Percentiles rank a stretch among this genome's conserved stretches.
phyloP scores from a whole-genome alignment of 2,113 vertebrate genomes.

The Lota lota region DNA sequence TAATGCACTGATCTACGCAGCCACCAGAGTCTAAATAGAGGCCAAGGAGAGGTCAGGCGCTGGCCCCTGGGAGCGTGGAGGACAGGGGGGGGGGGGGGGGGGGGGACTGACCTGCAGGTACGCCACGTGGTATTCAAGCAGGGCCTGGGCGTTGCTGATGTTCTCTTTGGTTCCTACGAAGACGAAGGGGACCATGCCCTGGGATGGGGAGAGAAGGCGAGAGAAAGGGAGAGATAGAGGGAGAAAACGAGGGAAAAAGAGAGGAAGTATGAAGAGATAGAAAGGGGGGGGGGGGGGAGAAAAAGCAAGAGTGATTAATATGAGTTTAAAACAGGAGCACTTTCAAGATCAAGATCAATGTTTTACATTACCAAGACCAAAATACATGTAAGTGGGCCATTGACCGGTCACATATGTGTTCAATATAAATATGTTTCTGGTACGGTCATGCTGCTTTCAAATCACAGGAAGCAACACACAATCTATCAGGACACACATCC shows the following conservation, averaged over 20 bases:
- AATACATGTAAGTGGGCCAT: no score
- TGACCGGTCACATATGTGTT: no score
- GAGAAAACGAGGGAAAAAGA: not conserved
- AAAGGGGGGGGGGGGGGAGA: not conserved
- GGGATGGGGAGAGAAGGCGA: constrained; percentile 16
- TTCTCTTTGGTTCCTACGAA: constrained; percentile 93
- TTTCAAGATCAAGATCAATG: no score
- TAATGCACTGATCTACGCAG: no score
- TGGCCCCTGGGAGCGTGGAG: not conserved
- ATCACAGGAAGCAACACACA: no score
- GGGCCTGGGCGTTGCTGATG: constrained; percentile 89
- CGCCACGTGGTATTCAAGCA: constrained; percentile 89
- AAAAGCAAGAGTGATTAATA: no score
- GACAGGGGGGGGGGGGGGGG: not conserved
- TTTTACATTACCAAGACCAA: no score
- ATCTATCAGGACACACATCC: no score
- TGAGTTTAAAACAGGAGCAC: no score
- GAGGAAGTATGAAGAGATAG: not conserved
- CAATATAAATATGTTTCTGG: no score
- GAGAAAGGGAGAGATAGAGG: constrained; percentile 17
- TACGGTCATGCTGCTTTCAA: no score
- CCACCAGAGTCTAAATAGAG: not conserved
- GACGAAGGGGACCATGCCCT: constrained; percentile 92
- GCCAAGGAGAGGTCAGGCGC: not conserved
- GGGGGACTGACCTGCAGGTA: constrained; percentile 81